Evolutionary conservation across 2,113 vertebrate species (phyloP), one percentile per base, ranked within the genome.

Genomic region (Aplodontia rufa): DNA sequence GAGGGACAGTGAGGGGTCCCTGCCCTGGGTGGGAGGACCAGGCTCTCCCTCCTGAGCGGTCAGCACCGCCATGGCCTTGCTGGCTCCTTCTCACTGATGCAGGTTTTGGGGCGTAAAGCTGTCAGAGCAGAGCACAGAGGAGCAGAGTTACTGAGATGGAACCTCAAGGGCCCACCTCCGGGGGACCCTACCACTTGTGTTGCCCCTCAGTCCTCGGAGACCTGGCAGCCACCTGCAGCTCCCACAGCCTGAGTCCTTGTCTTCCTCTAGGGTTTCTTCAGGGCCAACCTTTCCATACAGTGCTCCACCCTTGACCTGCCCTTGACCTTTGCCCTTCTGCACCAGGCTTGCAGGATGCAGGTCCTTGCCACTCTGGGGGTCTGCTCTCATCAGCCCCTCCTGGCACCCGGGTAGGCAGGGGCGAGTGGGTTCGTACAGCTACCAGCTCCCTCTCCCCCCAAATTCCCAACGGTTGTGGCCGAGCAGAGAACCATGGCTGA

Each of bases 91-190:
- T 99, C 99, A 0, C 98, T 99, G 92, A 99, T 99, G 98, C 99
- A 99, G 95, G 99, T 99, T 98, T 99, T 99, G 35, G 99, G 99
- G 75, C 99, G 99, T 64, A 99, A 97, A 93, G 99, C 99, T 99
- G 98, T 87, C 11, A 82, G 68, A 66, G 87, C 40, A 90, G 84
- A 64, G 51, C 22, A 69, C 42, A 28, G 55, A 58, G 66, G 49
- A 20, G 35, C 49, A 24, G 26, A 1, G 22, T 91, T 10, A 84
- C 55, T 11, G 4, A 13, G n/a, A 16, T 26, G 7, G 6, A 17
- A 30, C 42, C 13, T 11, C 0, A 4, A 47, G 49, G 3, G 45
- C 14, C n/a, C 40, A 28, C 8, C 1, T 10, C 45, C 60, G 1
- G 22, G 40, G 40, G 90, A 37, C 7, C 75, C 32, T 6, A 20